Conservation (phyloP, 2,797 vertebrate genomes). For the Tapera naevia region DNA sequence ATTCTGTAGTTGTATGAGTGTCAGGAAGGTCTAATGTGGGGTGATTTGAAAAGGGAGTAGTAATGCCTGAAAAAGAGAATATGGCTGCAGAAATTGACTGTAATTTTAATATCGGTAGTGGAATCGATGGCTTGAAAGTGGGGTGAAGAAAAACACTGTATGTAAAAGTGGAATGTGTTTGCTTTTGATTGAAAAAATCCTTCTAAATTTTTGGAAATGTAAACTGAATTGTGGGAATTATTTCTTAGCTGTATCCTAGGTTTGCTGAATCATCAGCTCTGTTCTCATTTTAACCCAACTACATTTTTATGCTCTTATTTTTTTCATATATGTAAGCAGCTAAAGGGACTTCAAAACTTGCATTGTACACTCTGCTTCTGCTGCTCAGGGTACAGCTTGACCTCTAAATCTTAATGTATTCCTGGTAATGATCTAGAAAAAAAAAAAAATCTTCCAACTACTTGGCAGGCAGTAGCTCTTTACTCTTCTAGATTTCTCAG, state of each 20-base stretch:
- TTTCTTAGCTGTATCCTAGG: not conserved
- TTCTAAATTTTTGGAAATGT: not conserved
- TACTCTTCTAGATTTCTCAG: not conserved
- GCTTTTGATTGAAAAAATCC: not conserved
- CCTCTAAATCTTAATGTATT: conserved; percentile 2
- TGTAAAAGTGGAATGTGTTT: not conserved
- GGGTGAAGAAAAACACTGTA: not conserved
- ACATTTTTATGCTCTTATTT: not conserved
- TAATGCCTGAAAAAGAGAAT: not conserved
- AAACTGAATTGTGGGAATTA: not conserved
- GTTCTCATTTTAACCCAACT: not conserved
- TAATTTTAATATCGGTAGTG: not conserved
- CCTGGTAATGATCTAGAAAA: not conserved
- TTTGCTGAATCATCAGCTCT: not conserved
- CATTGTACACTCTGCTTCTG: not conserved
- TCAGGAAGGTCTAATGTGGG: not conserved
- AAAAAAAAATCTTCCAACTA: not conserved
- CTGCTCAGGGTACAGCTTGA: not conserved
- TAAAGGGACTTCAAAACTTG: not conserved
- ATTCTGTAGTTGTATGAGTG: not conserved
- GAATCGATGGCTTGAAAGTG: fast-evolving
- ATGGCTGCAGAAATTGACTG: not conserved
- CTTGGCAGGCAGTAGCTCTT: not conserved
- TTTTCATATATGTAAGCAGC: not conserved
- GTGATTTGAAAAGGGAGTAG: not conserved